These are phyloP conservation scores for Myrmecophaga tridactyla DNA, from an alignment of 2,113 vertebrate genomes.

Conservation along the genomic window DNA sequence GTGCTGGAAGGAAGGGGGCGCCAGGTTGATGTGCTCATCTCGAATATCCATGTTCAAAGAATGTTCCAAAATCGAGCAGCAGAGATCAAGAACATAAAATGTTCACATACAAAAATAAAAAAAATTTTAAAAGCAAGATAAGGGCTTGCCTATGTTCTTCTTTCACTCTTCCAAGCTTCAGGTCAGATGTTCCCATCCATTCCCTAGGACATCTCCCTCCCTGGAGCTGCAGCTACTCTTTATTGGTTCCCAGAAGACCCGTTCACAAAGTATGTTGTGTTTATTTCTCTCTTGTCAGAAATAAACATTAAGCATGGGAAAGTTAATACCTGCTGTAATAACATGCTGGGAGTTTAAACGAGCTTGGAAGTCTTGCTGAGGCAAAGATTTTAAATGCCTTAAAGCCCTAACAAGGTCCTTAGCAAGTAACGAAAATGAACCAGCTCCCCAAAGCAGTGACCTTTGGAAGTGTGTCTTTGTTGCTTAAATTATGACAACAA, in stretches of 20 bases:
- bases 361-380: conserved; percentile 74
- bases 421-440: conserved; percentile 61
- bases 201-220: not conserved
- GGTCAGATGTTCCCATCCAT: conserved; percentile 40
- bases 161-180: conserved; percentile 61
- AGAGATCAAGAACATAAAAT: conserved; percentile 57
- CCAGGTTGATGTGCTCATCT: not conserved
- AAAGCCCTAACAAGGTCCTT: conserved; percentile 75
- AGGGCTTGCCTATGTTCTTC: conserved; percentile 24
- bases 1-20: not conserved
- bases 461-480: conserved; percentile 64
- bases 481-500: conserved; percentile 74
- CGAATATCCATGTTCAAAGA: not conserved
- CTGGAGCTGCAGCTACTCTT: not conserved
- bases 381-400: conserved; percentile 75
- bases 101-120: not conserved
- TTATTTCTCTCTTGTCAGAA: conserved; percentile 76
- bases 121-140: not conserved
- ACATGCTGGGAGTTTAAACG: conserved; percentile 75
- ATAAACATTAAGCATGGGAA: conserved; percentile 69
- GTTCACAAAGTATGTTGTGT: conserved; percentile 66
- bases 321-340: conserved; percentile 67
- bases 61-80: conserved; percentile 12
- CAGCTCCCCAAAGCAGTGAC: conserved; percentile 70
- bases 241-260: conserved; percentile 66